phyloP scores from a whole-genome alignment of 2,888 invertebrate genomes.

The Dicycla oo region DNA sequence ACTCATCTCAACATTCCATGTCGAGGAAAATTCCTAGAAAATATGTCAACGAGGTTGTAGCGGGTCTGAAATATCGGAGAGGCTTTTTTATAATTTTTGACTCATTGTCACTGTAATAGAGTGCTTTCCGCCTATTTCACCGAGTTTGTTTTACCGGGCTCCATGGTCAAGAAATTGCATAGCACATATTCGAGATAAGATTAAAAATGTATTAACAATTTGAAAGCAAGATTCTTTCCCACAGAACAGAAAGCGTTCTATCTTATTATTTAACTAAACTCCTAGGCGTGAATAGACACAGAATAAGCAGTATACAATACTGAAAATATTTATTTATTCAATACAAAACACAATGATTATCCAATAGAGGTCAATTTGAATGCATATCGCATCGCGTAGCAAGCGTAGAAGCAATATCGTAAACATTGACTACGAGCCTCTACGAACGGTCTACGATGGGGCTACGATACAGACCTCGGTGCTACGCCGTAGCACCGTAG shows the following conservation, averaged over 20 bases:
- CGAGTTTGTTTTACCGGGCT: neutral
- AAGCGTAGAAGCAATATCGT: constrained; percentile 45
- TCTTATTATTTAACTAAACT: neutral
- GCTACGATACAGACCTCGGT: constrained; percentile 33
- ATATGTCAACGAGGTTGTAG: neutral
- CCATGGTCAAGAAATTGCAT: neutral
- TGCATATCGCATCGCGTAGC: constrained; percentile 27
- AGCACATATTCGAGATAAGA: neutral
- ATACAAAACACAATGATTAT: constrained; percentile 17
- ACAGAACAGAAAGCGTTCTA: neutral
- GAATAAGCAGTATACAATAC: neutral
- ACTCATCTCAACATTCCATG: neutral
- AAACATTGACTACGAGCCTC: constrained; percentile 42
- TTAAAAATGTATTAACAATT: neutral
- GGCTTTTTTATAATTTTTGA: neutral
- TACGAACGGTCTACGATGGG: constrained; percentile 21
- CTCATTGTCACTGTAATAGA: too few species aligned
- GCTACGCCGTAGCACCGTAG: constrained; percentile 52
- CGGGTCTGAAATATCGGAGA: neutral
- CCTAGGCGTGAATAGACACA: neutral
- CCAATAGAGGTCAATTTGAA: constrained; percentile 15
- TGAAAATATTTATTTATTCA: neutral
- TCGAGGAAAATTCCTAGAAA: neutral
- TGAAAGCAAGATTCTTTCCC: neutral
- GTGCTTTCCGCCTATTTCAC: neutral